Evolutionary conservation across 2,888 invertebrate genomes (phyloP), one percentile per base, ranked within the genome.

Genomic region (Lasioglossum leucozonium): DNA sequence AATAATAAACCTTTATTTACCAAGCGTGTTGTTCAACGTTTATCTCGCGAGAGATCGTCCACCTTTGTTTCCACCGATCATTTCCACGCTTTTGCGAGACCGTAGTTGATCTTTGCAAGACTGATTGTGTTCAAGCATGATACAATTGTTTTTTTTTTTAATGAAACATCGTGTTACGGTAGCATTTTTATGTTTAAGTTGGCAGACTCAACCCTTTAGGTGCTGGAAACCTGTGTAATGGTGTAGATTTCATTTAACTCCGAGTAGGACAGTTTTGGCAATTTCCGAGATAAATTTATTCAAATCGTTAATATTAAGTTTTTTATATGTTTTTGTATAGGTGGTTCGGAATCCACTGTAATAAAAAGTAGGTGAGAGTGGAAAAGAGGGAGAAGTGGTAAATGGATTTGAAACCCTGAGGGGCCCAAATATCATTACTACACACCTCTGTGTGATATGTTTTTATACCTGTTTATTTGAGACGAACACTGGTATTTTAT

Each of bases 1-100:
- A 85, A 85, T 85, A 79, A 77, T 77, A 87, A 90, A 92, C 87
- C 84, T 91, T 93, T 93, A 93, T 93, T 93, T 93, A 92, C 87
- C 88, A 87, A 84, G 73, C 69, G 72, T 69, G n/a, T 67, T n/a
- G 69, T 67, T 8, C 65, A 73, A 44, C 13, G n/a, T 71, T 87
- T 75, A 65, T 85, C 40, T 81, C 84, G 65, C 44, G 22, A 10
- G 22, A 37, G 26, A 44, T 55, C 30, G 69, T 67, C 18, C 62
- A 26, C 30, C 22, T 22, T 30, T 16, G 26, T 26, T n/a, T 58
- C 6, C 26, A 16, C 62, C 30, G 62, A 62, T 30, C 16, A 62
- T 30, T 30, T 30, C 16, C 30, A 62, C 30, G 26, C 62, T 16
- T 62, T 30, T 30, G 30, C 16, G 51, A n/a, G n/a, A 51, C 51